Percentiles rank a stretch among this genome's conserved stretches.
phyloP scores from a whole-genome alignment of 2,113 vertebrate genomes.

The Empidonax alnorum region DNA sequence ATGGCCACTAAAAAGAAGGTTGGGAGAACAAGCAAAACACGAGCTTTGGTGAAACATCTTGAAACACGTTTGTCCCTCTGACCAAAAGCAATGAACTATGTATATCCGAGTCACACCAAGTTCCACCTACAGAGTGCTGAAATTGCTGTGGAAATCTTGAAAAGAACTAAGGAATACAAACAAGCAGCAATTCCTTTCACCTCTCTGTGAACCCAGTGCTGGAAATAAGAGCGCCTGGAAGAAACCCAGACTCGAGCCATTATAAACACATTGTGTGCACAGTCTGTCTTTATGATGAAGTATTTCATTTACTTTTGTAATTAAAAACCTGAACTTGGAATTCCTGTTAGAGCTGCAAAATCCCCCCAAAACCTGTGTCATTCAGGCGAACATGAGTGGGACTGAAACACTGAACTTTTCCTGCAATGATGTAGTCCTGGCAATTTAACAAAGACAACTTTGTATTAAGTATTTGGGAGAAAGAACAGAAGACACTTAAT shows the following conservation, averaged over 20 bases:
- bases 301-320: background rate
- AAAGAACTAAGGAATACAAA: background rate
- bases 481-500: background rate
- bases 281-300: background rate
- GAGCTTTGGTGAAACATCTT: background rate
- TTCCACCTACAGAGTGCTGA: background rate
- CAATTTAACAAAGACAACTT: background rate
- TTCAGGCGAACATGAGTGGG: background rate
- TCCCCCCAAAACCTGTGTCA: background rate
- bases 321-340: background rate
- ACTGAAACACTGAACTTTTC: background rate
- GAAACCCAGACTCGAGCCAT: background rate
- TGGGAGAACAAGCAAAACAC: background rate
- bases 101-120: background rate
- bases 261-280: background rate
- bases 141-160: background rate
- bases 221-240: constrained; percentile 1
- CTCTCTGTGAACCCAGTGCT: background rate
- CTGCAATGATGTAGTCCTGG: background rate
- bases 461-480: background rate
- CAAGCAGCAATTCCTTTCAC: background rate
- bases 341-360: background rate
- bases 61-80: background rate
- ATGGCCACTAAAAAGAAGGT: background rate
- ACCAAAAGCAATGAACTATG: background rate